These are phyloP conservation scores for Eupsilia transversa DNA, from an alignment of 2,888 invertebrate genomes.

Conservation along the genomic window DNA sequence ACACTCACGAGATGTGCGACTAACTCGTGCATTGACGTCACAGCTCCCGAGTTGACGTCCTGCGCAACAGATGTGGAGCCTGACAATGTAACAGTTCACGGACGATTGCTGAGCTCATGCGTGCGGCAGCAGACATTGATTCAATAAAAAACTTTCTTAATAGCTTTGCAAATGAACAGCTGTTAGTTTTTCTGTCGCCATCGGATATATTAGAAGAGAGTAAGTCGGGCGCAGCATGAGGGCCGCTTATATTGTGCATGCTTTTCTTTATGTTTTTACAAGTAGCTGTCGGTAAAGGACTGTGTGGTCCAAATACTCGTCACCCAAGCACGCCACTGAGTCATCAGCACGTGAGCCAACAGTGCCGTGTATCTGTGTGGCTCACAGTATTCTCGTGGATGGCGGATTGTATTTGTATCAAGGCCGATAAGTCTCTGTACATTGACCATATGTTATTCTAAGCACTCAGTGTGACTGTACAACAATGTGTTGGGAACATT, in stretches of 20 bases:
- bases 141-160: constrained; percentile 2
- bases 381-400: neutral
- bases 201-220: neutral
- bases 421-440: constrained; percentile 16
- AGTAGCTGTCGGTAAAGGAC: constrained; percentile 6
- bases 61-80: constrained; percentile 29
- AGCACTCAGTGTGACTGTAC: constrained; percentile 24
- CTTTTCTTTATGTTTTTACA: constrained; percentile 45
- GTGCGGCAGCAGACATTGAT: neutral
- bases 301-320: neutral
- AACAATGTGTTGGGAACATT: constrained; percentile 12
- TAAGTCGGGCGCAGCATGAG: constrained; percentile 39
- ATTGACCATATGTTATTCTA: constrained; percentile 14
- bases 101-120: neutral
- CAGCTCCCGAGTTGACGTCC: constrained; percentile 7
- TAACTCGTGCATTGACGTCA: constrained; percentile 44
- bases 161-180: constrained; percentile 5
- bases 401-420: neutral
- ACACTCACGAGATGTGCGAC: neutral
- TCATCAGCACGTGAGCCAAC: neutral
- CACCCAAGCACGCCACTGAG: neutral
- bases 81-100: neutral
- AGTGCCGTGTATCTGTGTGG: neutral
- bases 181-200: neutral
- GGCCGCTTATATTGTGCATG: constrained; percentile 51